Evolutionary conservation across 2,888 invertebrate genomes (phyloP).

Genomic region (Apantesis nais): DNA sequence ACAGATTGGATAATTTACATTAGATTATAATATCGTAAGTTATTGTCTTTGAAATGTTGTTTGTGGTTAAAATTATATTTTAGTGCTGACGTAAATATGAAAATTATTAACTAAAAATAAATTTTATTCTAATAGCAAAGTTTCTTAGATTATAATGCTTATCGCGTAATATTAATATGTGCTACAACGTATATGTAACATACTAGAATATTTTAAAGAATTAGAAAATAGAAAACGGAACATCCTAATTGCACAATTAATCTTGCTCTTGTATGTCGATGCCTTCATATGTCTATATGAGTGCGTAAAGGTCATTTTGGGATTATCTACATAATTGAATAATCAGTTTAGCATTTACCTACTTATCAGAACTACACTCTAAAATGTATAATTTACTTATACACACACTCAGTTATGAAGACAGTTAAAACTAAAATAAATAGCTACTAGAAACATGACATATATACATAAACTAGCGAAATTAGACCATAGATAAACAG

Average conservation of each 20-base stretch:
- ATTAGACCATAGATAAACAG: slow-evolving; percentile 49
- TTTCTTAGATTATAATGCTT: no score
- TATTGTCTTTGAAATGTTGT: no score
- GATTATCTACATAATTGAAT: not conserved
- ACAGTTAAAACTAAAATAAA: slow-evolving; percentile 9
- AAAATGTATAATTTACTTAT: not conserved
- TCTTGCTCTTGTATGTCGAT: no score
- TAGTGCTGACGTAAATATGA: no score
- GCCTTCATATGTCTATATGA: not conserved
- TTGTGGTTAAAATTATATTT: no score
- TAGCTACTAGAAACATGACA: slow-evolving; percentile 14
- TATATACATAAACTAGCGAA: slow-evolving; percentile 32
- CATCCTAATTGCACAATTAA: not conserved
- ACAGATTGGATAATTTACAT: no score
- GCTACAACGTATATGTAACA: not conserved
- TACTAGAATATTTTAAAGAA: not conserved
- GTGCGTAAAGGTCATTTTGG: not conserved
- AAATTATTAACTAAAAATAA: no score
- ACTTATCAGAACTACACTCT: no score
- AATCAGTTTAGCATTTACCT: no score
- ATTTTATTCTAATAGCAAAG: no score
- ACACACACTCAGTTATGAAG: not conserved
- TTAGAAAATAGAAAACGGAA: not conserved
- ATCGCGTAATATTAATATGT: no score
- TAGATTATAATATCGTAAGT: no score